Evolutionary conservation across 2,888 invertebrate species (phyloP), one percentile per base, ranked within the genome.

Genomic region (Dolichomitus sp.): DNA sequence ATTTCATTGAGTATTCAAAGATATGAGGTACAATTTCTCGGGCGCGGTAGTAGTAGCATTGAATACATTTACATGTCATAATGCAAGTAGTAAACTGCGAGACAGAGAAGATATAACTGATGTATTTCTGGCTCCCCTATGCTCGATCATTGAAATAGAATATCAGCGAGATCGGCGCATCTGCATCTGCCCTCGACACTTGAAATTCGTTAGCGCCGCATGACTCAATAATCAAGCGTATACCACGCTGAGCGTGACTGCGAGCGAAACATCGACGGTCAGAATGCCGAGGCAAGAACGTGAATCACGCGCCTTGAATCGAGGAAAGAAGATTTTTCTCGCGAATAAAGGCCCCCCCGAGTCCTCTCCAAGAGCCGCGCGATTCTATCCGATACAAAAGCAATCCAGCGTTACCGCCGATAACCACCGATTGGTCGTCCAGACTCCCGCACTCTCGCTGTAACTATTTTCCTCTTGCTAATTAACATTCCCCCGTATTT

Each of bases 401-500:
- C 45, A n/a, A 59, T 9, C 17, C 45, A 42, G 45, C 19, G 23
- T 30, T 48, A 48, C 4, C 61, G 48, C 19, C 45, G 45, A 45
- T 30, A 61, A 27, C 61, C 48, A 48, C 23, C 45, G 11, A 45
- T 59, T 19, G 54, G 66, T 54, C 68, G 48, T 42, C 23, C 45
- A 27, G 54, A 68, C 54, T 68, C 69, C 48, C 54, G 72, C 48
- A 45, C 66, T 75, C 52, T 74, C 70, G 50, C 73, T 54, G 11
- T 48, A 78, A 81, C 79, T 81, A 85, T 84, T 86, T 85, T 80
- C 80, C 81, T 77, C 81, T 73, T 84, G 70, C 86, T 87, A 87
- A 86, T 86, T 86, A 86, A 86, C 85, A 87, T 87, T 86, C 87
- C 73, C 54, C 54, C 84, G 88, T 91, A 91, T 92, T 92, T 91